These are phyloP conservation scores for Ormyrus thymus DNA, from an alignment of 2,888 invertebrate species.

Conservation along the genomic window DNA sequence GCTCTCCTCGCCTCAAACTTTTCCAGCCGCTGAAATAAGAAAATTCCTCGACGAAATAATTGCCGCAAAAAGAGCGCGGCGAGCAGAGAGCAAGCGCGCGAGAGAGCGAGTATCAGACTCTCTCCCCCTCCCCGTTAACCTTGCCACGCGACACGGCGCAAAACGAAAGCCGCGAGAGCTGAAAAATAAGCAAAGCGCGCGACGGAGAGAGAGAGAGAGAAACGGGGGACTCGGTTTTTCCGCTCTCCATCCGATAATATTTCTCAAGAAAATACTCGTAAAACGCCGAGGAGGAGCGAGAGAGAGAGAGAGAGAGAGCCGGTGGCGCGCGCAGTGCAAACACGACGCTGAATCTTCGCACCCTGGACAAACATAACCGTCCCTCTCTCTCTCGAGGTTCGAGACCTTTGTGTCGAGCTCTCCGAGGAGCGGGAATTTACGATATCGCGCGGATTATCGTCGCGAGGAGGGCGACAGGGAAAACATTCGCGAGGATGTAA, in stretches of 20 bases:
- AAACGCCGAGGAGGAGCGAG: constrained; percentile 2
- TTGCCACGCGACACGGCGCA: too few species aligned
- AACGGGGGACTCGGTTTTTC: not conserved
- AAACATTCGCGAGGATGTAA: not conserved
- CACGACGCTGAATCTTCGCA: constrained; percentile 40
- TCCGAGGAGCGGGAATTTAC: constrained; percentile 1
- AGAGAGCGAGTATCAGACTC: too few species aligned
- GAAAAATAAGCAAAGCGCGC: too few species aligned
- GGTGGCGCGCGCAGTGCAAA: constrained; percentile 41
- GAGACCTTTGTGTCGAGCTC: constrained; percentile 48
- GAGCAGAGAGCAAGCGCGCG: too few species aligned
- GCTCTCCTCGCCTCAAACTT: too few species aligned
- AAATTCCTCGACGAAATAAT: constrained; percentile 40
- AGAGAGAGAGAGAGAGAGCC: not conserved
- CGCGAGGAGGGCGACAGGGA: not conserved
- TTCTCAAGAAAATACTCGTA: constrained; percentile 55
- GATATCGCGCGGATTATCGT: constrained; percentile 19
- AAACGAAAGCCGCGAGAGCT: too few species aligned
- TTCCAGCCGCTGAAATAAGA: not conserved
- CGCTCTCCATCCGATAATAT: constrained; percentile 46
- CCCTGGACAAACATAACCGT: constrained; percentile 57
- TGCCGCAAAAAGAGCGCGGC: not conserved
- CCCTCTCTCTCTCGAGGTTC: constrained; percentile 9
- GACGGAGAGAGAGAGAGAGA: constrained; percentile 7
- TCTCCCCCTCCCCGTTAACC: too few species aligned